Base-by-base conservation (phyloP, 2,113 vertebrate species). In the Gymnarchus niloticus region DNA sequence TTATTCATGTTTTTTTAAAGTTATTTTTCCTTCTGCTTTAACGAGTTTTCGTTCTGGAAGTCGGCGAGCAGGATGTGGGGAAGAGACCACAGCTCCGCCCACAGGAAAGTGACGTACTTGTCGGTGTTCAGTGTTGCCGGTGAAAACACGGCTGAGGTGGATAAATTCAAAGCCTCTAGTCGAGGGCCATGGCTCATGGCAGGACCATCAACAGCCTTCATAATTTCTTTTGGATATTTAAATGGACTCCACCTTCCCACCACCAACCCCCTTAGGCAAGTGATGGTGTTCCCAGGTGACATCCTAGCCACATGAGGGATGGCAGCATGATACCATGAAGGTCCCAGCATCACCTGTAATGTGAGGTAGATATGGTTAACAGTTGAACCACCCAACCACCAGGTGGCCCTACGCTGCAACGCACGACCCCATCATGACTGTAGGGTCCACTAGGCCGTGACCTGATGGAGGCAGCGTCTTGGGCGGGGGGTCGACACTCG, bases 61-160 rank as follows among this genome's bases (percentile, higher is more conserved):
- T 0, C 17, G 37, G 46, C 6, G 48, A 21, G 19, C 48, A 25
- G n/a, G 49, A 7, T 33, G 0, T 65, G 54, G 8, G 54, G 37
- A 17, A 37, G 23, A 6, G 8, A 89, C 91, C 91, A 91, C 41
- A 88, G 87, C 91, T 14, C 91, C 92, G 92, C 90, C 88, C 90
- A 91, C n/a, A 90, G 88, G 86, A 89, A 89, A 69, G 86, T 89
- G 87, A 90, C 91, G 92, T 92, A 91, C 91, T 88, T 92, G 91
- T 89, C 87, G 91, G 90, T 89, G 83, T 92, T 92, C 91, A 91
- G 92, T 89, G 83, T 37, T 54, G n/a, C 25, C 51, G 41, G 41
- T 59, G 41, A 91, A 91, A 92, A 92, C 88, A 89, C 88, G 88
- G 88, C 87, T 88, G 88, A 8, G 2, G n/a, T n/a, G 19, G 7